These are phyloP conservation scores for Leucopternis melanops DNA, from an alignment of 2,113 vertebrate genomes.

Conservation along the genomic window DNA sequence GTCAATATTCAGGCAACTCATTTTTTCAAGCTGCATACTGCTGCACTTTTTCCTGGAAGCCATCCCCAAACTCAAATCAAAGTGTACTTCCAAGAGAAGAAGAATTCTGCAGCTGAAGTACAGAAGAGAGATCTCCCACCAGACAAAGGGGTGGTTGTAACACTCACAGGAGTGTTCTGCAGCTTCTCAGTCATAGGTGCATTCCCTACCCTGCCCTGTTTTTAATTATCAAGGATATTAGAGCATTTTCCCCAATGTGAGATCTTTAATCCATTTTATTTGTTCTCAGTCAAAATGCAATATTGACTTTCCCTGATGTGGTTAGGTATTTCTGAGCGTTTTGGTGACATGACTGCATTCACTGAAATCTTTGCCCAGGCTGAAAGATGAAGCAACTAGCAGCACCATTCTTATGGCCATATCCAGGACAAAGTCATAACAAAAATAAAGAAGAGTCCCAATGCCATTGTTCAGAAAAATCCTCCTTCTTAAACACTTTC, in stretches of 20 bases:
- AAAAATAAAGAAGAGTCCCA: background rate
- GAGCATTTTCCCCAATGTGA: background rate
- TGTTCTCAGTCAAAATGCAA: background rate
- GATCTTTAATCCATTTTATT: background rate
- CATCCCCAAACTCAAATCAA: background rate
- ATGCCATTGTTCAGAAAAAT: background rate
- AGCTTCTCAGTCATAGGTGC: background rate
- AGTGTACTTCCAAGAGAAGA: background rate
- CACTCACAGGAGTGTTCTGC: fast-evolving
- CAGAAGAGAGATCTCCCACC: background rate
- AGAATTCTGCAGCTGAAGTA: background rate
- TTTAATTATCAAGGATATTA: background rate
- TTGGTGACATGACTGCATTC: background rate
- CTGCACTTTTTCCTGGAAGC: background rate
- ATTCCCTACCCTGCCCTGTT: background rate
- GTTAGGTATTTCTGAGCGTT: background rate
- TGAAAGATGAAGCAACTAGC: background rate
- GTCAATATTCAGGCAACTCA: background rate
- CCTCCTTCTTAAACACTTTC: background rate
- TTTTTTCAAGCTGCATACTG: background rate
- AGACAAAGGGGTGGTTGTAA: background rate
- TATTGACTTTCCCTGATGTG: background rate
- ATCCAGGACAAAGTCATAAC: background rate
- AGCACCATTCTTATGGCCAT: background rate
- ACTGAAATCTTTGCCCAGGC: background rate